phyloP scores from a whole-genome alignment of 2,888 invertebrate genomes.

The Orthosia cruda region DNA sequence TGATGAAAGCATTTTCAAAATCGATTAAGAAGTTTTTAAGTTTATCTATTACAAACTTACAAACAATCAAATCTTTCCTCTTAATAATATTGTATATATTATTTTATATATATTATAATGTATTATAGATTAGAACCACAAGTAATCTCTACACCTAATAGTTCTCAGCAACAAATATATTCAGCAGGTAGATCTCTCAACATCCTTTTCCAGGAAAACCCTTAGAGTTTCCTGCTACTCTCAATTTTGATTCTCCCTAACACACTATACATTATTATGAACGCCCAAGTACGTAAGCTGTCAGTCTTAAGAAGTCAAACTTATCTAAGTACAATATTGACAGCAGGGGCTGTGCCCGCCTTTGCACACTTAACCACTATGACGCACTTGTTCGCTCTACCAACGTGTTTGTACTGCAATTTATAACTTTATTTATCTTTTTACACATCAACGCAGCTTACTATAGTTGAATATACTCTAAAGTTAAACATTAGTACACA shows the following conservation, averaged over 20 bases:
- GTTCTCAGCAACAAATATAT: neutral
- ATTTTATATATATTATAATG: too few relatives aligned
- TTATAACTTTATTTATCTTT: slow-evolving; percentile 53
- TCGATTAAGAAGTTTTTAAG: too few relatives aligned
- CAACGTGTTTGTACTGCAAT: slow-evolving; percentile 55
- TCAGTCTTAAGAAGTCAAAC: slow-evolving; percentile 20
- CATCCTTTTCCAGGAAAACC: slow-evolving; percentile 1
- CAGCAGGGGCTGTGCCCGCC: slow-evolving; percentile 19
- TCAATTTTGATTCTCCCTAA: neutral
- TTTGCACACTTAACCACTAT: slow-evolving; percentile 43
- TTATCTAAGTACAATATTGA: slow-evolving; percentile 63
- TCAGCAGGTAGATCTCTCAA: neutral
- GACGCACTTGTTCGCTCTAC: slow-evolving; percentile 50
- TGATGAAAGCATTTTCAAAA: too few relatives aligned
- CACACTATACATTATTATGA: neutral
- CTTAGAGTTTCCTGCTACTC: neutral
- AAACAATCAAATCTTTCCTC: too few relatives aligned
- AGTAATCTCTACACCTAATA: neutral
- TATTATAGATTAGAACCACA: neutral
- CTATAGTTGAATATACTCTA: slow-evolving; percentile 42
- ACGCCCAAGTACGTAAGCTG: slow-evolving; percentile 1
- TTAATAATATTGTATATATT: too few relatives aligned
- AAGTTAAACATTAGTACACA: slow-evolving; percentile 53
- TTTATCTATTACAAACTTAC: too few relatives aligned
- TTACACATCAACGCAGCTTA: slow-evolving; percentile 46